Base-by-base conservation (phyloP, 2,888 invertebrate genomes). In the Limnephilus marmoratus region DNA sequence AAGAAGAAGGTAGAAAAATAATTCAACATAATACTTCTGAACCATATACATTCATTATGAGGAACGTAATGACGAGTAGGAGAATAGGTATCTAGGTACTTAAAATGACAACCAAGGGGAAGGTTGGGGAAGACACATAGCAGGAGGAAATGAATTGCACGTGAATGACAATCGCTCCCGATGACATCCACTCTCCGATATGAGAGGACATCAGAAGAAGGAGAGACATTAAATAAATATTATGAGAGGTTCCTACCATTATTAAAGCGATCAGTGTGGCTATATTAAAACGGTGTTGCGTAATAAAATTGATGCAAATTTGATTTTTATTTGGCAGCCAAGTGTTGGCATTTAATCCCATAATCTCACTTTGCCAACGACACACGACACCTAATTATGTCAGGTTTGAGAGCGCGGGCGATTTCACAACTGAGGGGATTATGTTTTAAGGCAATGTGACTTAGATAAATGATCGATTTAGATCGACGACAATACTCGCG, bases 391-490 rank as follows among this genome's bases (percentile, higher is more conserved):
- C 24, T 37, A 24, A 18, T 13, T 15, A 83, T 18, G 34, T 41
- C 18, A 37, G 37, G 15, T 83, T 83, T 11, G 37, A 29, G 82
- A 31, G 34, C 34, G 82, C 18, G 34, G 83, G 83, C 34, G 34
- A 45, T 29, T 18, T 13, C 29, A 37, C 86, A 87, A 13, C 24
- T 29, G n/a, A 49, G 49, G 49, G 86, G n/a, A 88, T 88, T 68
- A 68, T 68, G 15, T 88, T 88, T 13, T 37, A 86, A 91, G 45
- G 37, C 91, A 89, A 89, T 85, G 91, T 85, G 91, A 92, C 88
- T 85, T 85, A 90, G 91, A 92, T 92, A 90, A 92, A 90, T 92
- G 90, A 86, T 92, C 90, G 37, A 92, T 90, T 53, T 92, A 90
- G 90, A 92, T 87, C 81, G 41, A 15, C 86, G 85, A 34, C 82